Base-by-base conservation (phyloP, 2,888 invertebrate genomes). In the Dicycla oo region DNA sequence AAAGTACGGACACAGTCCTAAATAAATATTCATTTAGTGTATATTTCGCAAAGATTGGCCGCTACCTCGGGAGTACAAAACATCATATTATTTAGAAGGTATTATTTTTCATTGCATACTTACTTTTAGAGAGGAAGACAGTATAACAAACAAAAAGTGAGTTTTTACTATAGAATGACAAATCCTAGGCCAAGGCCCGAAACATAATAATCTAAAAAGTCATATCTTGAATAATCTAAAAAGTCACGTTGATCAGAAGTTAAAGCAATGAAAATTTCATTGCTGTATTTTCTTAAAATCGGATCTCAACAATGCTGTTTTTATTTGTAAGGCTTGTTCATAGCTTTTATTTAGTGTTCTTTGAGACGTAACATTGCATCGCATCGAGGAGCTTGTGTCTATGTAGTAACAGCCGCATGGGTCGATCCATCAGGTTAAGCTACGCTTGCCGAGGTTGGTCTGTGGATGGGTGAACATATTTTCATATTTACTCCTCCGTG, bases 21-120 rank as follows among this genome's bases (percentile, higher is more conserved):
- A 78, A 64, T 47, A 78, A 78, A 78, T 75, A 80, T 78, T 80
- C 23, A 80, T 65, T 69, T 49, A 69, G 80, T 63, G 49, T 62
- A 26, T 34, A 49, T 61, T 62, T 38, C 61, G n/a, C 56, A 60
- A 63, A 79, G 67, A 80, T 64, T 61, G 40, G 18, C n/a, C 38
- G 23, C 18, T 65, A 10, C 43, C 61, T 43, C 5, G 6, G 11
- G 20, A 61, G n/a, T 47, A 63, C 30, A 61, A 65, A 30, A 74
- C 66, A 53, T 61, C 11, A 26, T 56, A 57, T 68, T 73, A 57
- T 67, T 68, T 34, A 2, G 11, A 6, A 18, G 20, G 8, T 45
- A 51, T 61, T 20, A 15, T n/a, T 18, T 56, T 61, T 51, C 13
- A 51, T 40, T 58, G 1, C 15, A 23, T 13, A 58, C 23, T 57